phyloP scores from a whole-genome alignment of 2,113 vertebrate species.

The Turnix velox region DNA sequence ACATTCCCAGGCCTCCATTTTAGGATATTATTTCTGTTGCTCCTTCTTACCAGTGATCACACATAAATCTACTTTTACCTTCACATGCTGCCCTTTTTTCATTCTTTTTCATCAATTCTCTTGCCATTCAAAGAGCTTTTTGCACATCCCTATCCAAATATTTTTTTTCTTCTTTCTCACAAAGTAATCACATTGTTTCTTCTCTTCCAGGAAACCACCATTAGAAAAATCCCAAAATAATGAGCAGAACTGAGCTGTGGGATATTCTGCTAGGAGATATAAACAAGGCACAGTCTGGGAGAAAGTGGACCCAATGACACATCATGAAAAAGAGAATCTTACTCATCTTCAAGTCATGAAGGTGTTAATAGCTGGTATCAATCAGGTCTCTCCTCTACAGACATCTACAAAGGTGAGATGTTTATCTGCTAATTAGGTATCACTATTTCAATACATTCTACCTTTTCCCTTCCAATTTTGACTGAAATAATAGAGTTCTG shows the following conservation, averaged over 20 bases:
- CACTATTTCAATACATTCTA: neutral
- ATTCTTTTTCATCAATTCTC: neutral
- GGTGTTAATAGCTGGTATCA: constrained; percentile 10
- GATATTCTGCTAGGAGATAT: neutral
- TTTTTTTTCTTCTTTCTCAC: neutral
- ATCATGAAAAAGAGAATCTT: neutral
- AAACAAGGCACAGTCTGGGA: neutral
- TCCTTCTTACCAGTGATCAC: neutral
- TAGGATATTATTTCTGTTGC: neutral
- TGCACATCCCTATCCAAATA: neutral
- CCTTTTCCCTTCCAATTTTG: neutral
- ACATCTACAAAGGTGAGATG: neutral
- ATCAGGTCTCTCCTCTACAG: neutral
- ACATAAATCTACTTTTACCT: neutral
- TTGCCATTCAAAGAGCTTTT: neutral
- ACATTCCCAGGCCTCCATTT: neutral
- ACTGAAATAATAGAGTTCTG: neutral
- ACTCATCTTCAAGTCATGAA: neutral
- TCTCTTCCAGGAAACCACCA: neutral
- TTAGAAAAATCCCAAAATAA: neutral
- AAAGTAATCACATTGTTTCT: neutral
- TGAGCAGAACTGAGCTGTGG: neutral
- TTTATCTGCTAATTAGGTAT: constrained; percentile 23
- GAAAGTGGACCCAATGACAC: neutral
- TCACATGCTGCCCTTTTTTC: neutral